Percentiles rank a stretch among this genome's conserved stretches.
Evolutionary conservation across 2,113 vertebrate genomes (phyloP).

Genomic region (Vulpes ferrilata): DNA sequence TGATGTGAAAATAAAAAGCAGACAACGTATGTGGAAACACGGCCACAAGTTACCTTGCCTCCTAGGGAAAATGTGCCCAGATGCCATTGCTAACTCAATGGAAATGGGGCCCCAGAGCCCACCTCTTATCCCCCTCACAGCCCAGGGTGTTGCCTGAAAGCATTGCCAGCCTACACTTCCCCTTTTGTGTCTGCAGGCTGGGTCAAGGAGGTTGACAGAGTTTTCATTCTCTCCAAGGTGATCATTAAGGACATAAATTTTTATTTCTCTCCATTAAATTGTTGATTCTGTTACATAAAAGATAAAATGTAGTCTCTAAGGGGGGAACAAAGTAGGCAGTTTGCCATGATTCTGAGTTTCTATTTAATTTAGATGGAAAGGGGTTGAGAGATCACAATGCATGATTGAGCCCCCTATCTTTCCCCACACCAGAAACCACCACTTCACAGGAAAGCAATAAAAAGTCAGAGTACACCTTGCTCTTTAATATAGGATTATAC

Average conservation of each 20-base stretch:
- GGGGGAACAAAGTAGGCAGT: neutral
- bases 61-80: neutral
- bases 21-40: neutral
- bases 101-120: neutral
- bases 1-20: conserved; percentile 12
- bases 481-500: conserved; percentile 57
- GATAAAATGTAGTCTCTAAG: conserved; percentile 28
- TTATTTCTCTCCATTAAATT: conserved; percentile 68
- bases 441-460: conserved; percentile 45
- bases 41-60: neutral
- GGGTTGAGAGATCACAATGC: neutral
- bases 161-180: neutral
- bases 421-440: neutral
- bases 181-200: neutral
- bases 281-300: conserved; percentile 68
- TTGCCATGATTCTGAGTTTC: conserved; percentile 32
- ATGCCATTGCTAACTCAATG: neutral
- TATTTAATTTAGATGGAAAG: conserved; percentile 36
- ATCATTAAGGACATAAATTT: conserved; percentile 72
- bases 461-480: neutral
- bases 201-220: conserved; percentile 25
- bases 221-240: conserved; percentile 48
- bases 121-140: accelerated
- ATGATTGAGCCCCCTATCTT: neutral
- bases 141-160: neutral